phyloP scores from a whole-genome alignment of 2,113 vertebrate genomes.

The Dipodomys spectabilis region DNA sequence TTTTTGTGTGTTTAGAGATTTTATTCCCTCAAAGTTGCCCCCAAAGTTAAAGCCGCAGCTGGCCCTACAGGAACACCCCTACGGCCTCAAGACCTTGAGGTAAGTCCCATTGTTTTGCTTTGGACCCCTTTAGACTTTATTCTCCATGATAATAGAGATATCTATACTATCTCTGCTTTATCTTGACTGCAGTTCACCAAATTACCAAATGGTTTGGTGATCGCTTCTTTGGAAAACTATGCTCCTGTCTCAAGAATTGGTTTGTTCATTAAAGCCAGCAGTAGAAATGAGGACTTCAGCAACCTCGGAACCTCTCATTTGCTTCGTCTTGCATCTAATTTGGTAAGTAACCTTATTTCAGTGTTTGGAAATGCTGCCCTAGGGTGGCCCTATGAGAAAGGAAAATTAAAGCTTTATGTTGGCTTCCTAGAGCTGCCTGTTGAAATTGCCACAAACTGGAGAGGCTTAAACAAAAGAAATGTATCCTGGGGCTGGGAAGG shows the following conservation, averaged over 20 bases:
- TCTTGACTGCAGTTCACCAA: constrained; percentile 91
- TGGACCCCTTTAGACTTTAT: background rate
- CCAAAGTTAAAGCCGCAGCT: constrained; percentile 85
- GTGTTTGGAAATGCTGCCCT: background rate
- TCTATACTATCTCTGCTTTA: constrained; percentile 17
- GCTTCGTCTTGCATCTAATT: constrained; percentile 92
- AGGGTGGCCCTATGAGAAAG: background rate
- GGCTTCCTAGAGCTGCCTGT: background rate
- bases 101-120: constrained; percentile 82
- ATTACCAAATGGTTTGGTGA: constrained; percentile 94
- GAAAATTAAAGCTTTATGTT: background rate
- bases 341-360: constrained; percentile 87
- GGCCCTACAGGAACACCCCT: constrained; percentile 86
- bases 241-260: constrained; percentile 94
- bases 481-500: background rate
- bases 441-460: background rate
- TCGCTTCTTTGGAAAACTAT: constrained; percentile 96
- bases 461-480: background rate
- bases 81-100: constrained; percentile 93
- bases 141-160: background rate
- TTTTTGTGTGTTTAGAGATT: constrained; percentile 89
- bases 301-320: constrained; percentile 94
- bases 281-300: constrained; percentile 91
- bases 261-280: constrained; percentile 95
- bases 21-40: constrained; percentile 94